A percentile compares a stretch with the other conserved stretches of the same genome.
Evolutionary conservation across 2,888 invertebrate species (phyloP).

Genomic region (Zele albiditarsus): DNA sequence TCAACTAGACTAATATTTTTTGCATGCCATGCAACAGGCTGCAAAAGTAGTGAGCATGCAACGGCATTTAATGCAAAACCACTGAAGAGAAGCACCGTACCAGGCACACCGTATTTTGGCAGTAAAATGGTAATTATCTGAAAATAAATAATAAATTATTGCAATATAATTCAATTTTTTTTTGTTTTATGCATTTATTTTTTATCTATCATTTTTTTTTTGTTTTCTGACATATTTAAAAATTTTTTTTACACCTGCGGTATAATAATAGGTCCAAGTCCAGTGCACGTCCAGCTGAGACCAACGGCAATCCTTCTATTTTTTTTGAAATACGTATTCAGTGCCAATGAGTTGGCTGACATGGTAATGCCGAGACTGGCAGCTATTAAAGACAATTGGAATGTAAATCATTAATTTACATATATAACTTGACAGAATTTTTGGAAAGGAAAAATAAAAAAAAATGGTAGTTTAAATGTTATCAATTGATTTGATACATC

Average conservation of each 20-base stretch:
- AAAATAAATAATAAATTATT: constrained; percentile 22
- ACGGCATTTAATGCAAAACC: constrained; percentile 81
- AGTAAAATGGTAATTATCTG: constrained; percentile 80
- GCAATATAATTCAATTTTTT: background rate
- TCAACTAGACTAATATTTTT: constrained; percentile 70
- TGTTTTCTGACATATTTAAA: background rate
- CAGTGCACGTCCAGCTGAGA: constrained; percentile 82
- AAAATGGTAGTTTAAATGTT: too few species aligned
- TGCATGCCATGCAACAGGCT: constrained; percentile 84
- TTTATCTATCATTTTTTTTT: background rate
- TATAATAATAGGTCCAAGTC: constrained; percentile 82
- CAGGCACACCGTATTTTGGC: constrained; percentile 78
- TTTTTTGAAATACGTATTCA: constrained; percentile 84
- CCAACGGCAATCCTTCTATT: constrained; percentile 82
- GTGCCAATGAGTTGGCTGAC: constrained; percentile 81
- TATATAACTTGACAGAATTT: background rate
- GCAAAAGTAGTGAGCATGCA: constrained; percentile 80
- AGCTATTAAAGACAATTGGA: constrained; percentile 69
- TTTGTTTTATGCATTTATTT: background rate
- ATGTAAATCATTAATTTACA: background rate
- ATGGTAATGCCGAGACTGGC: constrained; percentile 80
- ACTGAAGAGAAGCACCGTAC: constrained; percentile 80
- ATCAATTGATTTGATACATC: too few species aligned
- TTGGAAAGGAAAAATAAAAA: background rate
- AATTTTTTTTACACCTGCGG: constrained; percentile 71